Conservation (phyloP, 1,140 invertebrate species). For the Leptinotarsa texana region DNA sequence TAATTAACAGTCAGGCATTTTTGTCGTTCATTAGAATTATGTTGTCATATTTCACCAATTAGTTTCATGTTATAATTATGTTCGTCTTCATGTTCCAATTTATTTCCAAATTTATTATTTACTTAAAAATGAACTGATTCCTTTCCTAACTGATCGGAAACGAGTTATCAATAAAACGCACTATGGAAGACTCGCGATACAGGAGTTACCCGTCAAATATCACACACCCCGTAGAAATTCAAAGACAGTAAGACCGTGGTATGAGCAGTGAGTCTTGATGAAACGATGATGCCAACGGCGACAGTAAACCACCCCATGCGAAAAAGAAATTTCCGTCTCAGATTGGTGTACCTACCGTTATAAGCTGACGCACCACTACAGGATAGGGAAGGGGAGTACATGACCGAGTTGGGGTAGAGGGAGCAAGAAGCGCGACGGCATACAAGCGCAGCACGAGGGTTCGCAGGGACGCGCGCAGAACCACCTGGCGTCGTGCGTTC, state of each 20-base stretch:
- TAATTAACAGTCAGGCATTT: too few relatives aligned
- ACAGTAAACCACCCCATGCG: slow-evolving; percentile 2
- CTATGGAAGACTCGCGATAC: too few relatives aligned
- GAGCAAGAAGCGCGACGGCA: slow-evolving; percentile 36
- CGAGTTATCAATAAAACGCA: too few relatives aligned
- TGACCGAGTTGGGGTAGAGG: slow-evolving; percentile 14
- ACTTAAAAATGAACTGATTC: too few relatives aligned
- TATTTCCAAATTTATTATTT: too few relatives aligned
- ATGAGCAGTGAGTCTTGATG: neutral
- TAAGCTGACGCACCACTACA: neutral
- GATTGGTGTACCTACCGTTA: neutral
- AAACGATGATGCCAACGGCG: neutral
- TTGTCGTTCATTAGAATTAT: too few relatives aligned
- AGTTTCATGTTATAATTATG: too few relatives aligned
- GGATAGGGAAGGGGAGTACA: neutral
- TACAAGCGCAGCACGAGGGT: slow-evolving; percentile 52
- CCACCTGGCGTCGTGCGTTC: slow-evolving; percentile 55
- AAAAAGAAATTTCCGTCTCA: neutral
- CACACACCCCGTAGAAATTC: neutral
- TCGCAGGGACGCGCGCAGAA: slow-evolving; percentile 50
- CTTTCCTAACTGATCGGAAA: too few relatives aligned
- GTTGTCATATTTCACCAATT: too few relatives aligned
- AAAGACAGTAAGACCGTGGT: neutral
- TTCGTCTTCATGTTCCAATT: too few relatives aligned
- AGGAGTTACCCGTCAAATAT: neutral